Evolutionary conservation across 1,140 invertebrate genomes (phyloP).

Genomic region (Cepaea nemoralis): DNA sequence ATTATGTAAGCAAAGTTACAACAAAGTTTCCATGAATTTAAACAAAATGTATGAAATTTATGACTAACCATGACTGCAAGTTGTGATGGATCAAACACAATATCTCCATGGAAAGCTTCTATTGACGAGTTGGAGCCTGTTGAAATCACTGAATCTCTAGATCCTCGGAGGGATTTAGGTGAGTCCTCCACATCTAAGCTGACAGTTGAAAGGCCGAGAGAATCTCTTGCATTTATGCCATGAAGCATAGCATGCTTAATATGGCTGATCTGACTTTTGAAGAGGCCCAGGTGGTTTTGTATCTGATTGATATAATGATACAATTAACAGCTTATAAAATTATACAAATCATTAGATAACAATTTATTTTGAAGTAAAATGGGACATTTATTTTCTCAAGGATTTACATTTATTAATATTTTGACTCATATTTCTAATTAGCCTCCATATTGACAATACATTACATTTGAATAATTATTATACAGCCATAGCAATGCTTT

Average conservation of each 20-base stretch:
- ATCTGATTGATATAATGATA: background rate
- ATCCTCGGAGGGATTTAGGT: background rate
- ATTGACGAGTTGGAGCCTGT: background rate
- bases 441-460: no score
- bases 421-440: no score
- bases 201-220: background rate
- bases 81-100: background rate
- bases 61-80: background rate
- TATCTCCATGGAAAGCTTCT: background rate
- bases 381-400: no score
- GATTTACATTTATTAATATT: no score
- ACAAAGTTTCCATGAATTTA: no score
- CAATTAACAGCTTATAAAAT: background rate
- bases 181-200: background rate
- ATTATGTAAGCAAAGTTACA: no score
- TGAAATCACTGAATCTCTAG: background rate
- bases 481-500: no score
- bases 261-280: conserved; percentile 5
- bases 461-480: no score
- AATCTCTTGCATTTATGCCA: background rate
- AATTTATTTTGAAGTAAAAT: no score
- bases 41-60: no score
- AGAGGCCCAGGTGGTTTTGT: conserved; percentile 19
- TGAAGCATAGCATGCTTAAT: conserved; percentile 15
- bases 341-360: no score